These are phyloP conservation scores for Chiloscyllium plagiosum DNA, from an alignment of 2,113 vertebrate genomes.

Conservation along the genomic window DNA sequence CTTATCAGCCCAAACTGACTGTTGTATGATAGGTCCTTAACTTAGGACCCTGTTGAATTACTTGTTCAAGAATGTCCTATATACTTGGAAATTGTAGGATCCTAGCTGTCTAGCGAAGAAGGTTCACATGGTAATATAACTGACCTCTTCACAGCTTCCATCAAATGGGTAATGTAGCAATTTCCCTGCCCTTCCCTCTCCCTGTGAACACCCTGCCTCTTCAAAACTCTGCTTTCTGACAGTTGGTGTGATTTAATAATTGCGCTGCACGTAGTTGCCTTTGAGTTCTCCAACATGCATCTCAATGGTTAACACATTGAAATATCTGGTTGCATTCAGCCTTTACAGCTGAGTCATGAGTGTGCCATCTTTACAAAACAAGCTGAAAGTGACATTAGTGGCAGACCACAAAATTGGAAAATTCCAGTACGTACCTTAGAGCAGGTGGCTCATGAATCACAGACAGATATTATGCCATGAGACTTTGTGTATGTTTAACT, in stretches of 20 bases:
- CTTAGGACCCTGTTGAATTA: not conserved
- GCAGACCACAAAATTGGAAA: not conserved
- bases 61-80: not conserved
- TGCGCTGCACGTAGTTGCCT: not conserved
- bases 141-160: not conserved
- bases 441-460: not conserved
- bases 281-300: not conserved
- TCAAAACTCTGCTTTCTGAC: not conserved
- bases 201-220: not conserved
- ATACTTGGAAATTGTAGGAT: not conserved
- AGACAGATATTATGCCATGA: not conserved
- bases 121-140: not conserved
- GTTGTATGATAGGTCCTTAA: not conserved
- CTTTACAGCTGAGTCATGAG: conserved; percentile 8
- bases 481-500: not conserved
- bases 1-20: too few species aligned
- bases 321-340: not conserved
- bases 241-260: not conserved
- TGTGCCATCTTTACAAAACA: not conserved
- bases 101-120: too few species aligned
- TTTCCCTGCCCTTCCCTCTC: not conserved
- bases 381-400: not conserved
- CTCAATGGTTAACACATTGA: not conserved
- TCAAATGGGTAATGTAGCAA: not conserved
- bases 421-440: not conserved